A percentile compares a stretch with the other conserved stretches of the same genome.
phyloP scores from a whole-genome alignment of 2,888 invertebrate genomes.

The Drosophila barbarae region DNA sequence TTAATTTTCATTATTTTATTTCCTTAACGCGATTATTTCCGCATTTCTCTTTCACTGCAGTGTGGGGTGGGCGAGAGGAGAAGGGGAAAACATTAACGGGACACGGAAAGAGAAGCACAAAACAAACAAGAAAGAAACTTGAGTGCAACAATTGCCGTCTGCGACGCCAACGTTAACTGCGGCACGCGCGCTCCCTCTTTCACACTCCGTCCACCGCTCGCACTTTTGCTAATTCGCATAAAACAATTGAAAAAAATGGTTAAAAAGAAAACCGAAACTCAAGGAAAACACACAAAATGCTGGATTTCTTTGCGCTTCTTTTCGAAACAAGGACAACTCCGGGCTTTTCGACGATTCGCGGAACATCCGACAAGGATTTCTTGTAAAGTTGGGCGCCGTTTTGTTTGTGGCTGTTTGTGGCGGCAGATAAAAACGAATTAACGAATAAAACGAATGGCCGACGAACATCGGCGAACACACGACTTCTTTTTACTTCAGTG shows the following conservation, averaged over 20 bases:
- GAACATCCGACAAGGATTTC: no score
- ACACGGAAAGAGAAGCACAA: constrained; percentile 41
- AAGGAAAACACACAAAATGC: constrained; percentile 29
- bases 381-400: no score
- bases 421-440: no score
- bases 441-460: no score
- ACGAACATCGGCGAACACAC: no score
- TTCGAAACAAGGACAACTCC: constrained; percentile 41
- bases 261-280: not conserved
- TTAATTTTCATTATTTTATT: constrained; percentile 21
- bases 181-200: constrained; percentile 31
- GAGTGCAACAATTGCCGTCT: constrained; percentile 66
- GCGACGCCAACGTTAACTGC: constrained; percentile 11
- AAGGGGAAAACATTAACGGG: constrained; percentile 17
- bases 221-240: constrained; percentile 18
- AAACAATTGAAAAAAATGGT: constrained; percentile 14
- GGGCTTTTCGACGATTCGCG: constrained; percentile 16
- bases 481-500: no score
- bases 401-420: no score
- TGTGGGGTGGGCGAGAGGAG: constrained; percentile 2
- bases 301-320: constrained; percentile 22
- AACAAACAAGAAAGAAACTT: constrained; percentile 35
- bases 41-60: constrained; percentile 62
- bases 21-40: constrained; percentile 53
- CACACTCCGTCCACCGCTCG: constrained; percentile 10